These are phyloP conservation scores for Apostichopus japonicus DNA, from an alignment of 35 echinoderm and acorn worm genomes.

Conservation along the genomic window DNA sequence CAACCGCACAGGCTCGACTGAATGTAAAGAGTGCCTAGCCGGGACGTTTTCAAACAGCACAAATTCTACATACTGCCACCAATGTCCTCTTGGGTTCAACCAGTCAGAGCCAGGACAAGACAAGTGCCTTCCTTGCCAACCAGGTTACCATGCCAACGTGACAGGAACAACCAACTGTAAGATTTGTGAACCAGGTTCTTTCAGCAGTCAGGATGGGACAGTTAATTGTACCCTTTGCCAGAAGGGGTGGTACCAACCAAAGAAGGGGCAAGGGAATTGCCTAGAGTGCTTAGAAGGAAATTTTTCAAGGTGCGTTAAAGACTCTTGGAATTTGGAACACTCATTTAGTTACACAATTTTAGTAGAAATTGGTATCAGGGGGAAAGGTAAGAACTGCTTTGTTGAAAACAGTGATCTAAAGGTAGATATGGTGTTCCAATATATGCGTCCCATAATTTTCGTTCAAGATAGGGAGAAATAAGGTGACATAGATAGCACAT, in stretches of 20 bases:
- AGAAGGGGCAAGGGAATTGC: conserved; percentile 9
- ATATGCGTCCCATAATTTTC: no score
- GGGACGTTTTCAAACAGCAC: conserved; percentile 45
- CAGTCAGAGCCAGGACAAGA: conserved; percentile 8
- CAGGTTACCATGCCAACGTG: conserved; percentile 50
- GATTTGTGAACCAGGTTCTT: conserved; percentile 49
- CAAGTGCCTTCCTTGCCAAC: conserved; percentile 26
- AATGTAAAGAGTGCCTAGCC: conserved; percentile 27
- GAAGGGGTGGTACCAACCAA: conserved; percentile 39
- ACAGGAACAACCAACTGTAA: neutral
- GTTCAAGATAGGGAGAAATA: no score
- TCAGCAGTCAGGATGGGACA: conserved; percentile 24
- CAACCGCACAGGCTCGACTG: conserved; percentile 9
- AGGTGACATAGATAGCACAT: no score
- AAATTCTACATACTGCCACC: conserved; percentile 19
- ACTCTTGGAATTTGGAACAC: neutral
- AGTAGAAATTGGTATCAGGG: no score
- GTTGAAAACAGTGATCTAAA: no score
- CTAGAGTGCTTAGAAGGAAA: conserved; percentile 34
- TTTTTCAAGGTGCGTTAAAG: neutral
- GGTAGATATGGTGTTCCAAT: no score
- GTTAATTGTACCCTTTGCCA: conserved; percentile 50
- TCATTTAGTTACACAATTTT: no score
- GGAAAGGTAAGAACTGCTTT: no score
- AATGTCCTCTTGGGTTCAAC: conserved; percentile 34